phyloP scores from a whole-genome alignment of 2,888 invertebrate species.

The Halictus quadricinctus region DNA sequence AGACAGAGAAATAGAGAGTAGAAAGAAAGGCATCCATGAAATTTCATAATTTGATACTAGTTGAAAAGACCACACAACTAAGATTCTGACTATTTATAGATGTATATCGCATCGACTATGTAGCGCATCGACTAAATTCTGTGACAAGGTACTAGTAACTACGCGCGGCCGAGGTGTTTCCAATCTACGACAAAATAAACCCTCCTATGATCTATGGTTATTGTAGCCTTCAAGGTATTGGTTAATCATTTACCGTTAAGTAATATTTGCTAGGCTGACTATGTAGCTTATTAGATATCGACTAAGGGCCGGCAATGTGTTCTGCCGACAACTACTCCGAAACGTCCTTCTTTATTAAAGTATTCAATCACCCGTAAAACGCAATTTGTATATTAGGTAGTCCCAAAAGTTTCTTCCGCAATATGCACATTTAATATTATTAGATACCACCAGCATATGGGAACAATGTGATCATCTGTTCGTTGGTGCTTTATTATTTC shows the following conservation, averaged over 20 bases:
- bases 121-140: conserved; percentile 77
- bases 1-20: conserved; percentile 29
- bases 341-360: background rate
- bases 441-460: background rate
- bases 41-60: conserved; percentile 83
- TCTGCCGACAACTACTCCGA: conserved; percentile 42
- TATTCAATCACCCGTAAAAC: background rate
- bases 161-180: conserved; percentile 76
- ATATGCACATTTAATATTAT: background rate
- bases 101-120: conserved; percentile 77
- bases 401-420: background rate
- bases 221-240: conserved; percentile 79
- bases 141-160: conserved; percentile 77
- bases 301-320: conserved; percentile 77
- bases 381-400: background rate
- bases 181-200: conserved; percentile 81
- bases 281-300: conserved; percentile 80
- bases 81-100: conserved; percentile 79
- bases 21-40: conserved; percentile 80
- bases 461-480: background rate
- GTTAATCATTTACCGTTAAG: conserved; percentile 79
- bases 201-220: conserved; percentile 80
- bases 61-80: conserved; percentile 82
- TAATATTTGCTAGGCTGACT: conserved; percentile 79
- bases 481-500: background rate